These are phyloP conservation scores for Heliocidaris erythrogramma DNA, from an alignment of 35 echinoderm and acorn worm genomes.

Conservation along the genomic window DNA sequence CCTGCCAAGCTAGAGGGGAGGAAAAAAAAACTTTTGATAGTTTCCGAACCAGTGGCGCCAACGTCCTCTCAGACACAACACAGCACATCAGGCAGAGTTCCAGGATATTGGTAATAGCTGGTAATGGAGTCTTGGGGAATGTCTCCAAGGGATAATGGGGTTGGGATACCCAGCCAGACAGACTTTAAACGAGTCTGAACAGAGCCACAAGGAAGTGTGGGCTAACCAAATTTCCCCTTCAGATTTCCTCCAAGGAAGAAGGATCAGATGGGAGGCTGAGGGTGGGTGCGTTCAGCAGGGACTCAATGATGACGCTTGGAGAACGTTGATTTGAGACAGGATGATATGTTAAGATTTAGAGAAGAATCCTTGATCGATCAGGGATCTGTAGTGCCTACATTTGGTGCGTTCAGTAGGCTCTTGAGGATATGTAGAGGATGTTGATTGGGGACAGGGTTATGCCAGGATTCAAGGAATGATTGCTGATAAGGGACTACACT, in stretches of 20 bases:
- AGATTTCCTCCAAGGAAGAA: constrained; percentile 14
- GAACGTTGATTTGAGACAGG: too few species aligned
- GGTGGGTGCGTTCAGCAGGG: constrained; percentile 21
- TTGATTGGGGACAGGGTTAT: too few species aligned
- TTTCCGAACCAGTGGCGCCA: neutral
- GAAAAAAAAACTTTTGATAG: neutral
- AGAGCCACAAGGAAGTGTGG: neutral
- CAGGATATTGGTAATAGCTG: constrained; percentile 16
- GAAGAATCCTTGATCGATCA: too few species aligned
- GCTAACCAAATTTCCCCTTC: constrained; percentile 24
- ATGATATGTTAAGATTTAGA: too few species aligned
- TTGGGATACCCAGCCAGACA: constrained; percentile 23
- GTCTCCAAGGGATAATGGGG: neutral
- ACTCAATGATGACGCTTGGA: neutral
- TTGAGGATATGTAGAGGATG: too few species aligned
- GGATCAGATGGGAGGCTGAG: constrained; percentile 23
- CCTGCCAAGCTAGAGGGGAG: neutral
- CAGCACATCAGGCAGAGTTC: neutral
- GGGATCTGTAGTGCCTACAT: too few species aligned
- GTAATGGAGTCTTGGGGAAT: neutral
- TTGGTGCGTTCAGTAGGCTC: too few species aligned
- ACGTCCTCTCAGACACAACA: constrained; percentile 9
- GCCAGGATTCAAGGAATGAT: too few species aligned
- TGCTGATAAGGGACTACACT: too few species aligned
- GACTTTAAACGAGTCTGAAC: constrained; percentile 21